Percentiles rank a stretch among this genome's conserved stretches.
phyloP scores from a whole-genome alignment of 2,113 vertebrate species.

The Sigmodon hispidus region DNA sequence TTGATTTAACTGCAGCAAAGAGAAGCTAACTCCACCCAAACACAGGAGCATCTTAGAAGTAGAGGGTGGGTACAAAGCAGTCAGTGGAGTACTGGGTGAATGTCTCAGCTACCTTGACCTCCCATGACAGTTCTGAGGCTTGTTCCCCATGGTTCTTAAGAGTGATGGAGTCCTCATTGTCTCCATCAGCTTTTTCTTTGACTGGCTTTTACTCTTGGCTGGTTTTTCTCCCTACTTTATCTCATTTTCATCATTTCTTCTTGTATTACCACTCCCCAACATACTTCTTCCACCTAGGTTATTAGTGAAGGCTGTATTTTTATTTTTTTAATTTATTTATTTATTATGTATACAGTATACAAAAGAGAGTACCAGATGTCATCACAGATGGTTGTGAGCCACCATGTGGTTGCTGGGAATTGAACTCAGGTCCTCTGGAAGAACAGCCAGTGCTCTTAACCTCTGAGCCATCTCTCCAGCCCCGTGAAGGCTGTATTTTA shows the following conservation, averaged over 20 bases:
- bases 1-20: neutral
- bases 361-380: too few relatives aligned
- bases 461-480: too few relatives aligned
- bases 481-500: neutral
- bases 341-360: too few relatives aligned
- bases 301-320: neutral
- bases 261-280: neutral
- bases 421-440: too few relatives aligned
- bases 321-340: too few relatives aligned
- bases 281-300: neutral
- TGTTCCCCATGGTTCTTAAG: neutral
- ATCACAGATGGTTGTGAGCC: too few relatives aligned
- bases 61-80: neutral
- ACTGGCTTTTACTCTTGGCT: neutral
- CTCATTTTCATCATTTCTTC: neutral
- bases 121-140: neutral
- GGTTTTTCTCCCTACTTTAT: neutral
- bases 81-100: neutral
- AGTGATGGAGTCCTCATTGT: neutral
- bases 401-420: too few relatives aligned
- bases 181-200: neutral
- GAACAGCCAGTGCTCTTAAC: too few relatives aligned
- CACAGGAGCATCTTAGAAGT: neutral
- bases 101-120: neutral
- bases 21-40: neutral